Evolutionary conservation across 2,797 vertebrate genomes (phyloP), one percentile per base, ranked within the genome.

Genomic region (Centropyge bicolor): DNA sequence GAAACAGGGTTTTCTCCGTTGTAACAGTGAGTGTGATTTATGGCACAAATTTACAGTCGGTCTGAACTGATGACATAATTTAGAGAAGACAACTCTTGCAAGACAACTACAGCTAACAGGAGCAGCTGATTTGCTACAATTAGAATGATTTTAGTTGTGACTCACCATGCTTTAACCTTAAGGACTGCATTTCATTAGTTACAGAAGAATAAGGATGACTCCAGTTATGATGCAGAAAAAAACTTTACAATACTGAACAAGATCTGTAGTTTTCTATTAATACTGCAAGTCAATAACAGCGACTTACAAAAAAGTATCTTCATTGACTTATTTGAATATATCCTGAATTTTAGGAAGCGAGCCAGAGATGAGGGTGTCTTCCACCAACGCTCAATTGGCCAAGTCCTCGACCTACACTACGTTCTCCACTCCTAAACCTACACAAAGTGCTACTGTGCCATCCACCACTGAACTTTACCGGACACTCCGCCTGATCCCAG

Each of bases 401-500:
- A 92, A 89, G 68, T 88, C 93, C 0, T 86, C 81, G 43, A 89
- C 86, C 27, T 91, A 86, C 27, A 38, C 88, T 0, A 73, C 83
- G 0, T 94, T 94, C 62, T 92, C 90, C 65, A 95, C 94, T 74
- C 94, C 94, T 0, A 95, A 92, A 88, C 40, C 84, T 60, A 57
- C 88, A 13, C 75, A 81, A 35, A 79, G 61, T 59, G 74, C 73
- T 27, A 9, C 66, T 56, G 84, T 90, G 80, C 95, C 94, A 76
- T 94, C 95, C 31, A 95, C 95, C 4, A 52, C 89, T 0, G 95
- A 96, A n/a, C 94, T 95, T 35, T 95, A 95, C 83, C 94, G 91
- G 54, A 91, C 94, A 24, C 92, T 96, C n/a, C 88, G 88, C 54
- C 86, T 95, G 13, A 80, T 91, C 38, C 93, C 96, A 63, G 93